Evolutionary conservation across 2,888 invertebrate species (phyloP).

Genomic region (Trisateles emortualis): DNA sequence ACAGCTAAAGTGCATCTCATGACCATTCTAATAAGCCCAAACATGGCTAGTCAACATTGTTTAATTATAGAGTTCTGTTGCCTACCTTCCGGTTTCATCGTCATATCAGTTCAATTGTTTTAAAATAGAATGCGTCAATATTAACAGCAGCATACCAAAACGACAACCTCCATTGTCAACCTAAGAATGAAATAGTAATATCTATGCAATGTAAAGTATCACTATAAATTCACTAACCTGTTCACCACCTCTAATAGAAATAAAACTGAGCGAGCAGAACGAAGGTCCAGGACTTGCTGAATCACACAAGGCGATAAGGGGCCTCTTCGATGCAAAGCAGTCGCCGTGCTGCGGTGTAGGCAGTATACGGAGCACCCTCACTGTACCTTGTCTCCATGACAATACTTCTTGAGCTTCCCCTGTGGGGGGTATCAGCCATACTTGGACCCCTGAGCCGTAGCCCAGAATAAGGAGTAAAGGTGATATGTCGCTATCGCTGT

Average conservation of each 20-base stretch:
- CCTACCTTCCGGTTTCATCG: no score
- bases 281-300: slow-evolving; percentile 92
- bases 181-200: no score
- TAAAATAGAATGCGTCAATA: no score
- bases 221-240: slow-evolving; percentile 82
- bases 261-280: slow-evolving; percentile 93
- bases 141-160: no score
- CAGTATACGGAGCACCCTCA: slow-evolving; percentile 93
- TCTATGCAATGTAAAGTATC: no score
- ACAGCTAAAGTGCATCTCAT: no score
- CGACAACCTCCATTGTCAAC: no score
- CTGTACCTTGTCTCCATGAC: slow-evolving; percentile 97
- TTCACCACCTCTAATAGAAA: slow-evolving; percentile 94
- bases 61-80: no score
- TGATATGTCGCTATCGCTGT: slow-evolving; percentile 90
- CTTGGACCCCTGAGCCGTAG: slow-evolving; percentile 87
- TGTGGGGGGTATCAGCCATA: slow-evolving; percentile 94
- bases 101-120: no score
- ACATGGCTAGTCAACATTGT: no score
- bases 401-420: slow-evolving; percentile 98
- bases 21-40: no score
- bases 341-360: slow-evolving; percentile 93
- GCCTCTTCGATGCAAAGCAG: slow-evolving; percentile 92
- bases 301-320: slow-evolving; percentile 96
- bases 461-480: slow-evolving; percentile 95